Conservation (phyloP, 2,113 vertebrate genomes). For the Zootoca vivipara region DNA sequence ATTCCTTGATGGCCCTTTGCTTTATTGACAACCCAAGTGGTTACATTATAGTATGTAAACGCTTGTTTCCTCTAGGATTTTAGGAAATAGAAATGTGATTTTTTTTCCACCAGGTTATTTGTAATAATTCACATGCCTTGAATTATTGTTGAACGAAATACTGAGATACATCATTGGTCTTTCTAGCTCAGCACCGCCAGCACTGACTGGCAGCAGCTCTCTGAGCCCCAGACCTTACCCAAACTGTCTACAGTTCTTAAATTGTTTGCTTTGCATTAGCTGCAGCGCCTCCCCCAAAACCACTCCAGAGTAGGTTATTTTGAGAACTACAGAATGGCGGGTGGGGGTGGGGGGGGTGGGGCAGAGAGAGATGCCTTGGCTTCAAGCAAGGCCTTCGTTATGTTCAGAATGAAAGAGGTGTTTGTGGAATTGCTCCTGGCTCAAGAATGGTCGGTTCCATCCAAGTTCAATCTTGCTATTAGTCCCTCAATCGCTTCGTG, state of each 20-base stretch:
- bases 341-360: background rate
- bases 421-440: background rate
- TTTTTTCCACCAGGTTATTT: background rate
- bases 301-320: background rate
- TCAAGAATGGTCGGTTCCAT: slow-evolving; percentile 45
- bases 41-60: background rate
- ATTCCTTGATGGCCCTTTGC: too few relatives aligned
- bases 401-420: slow-evolving; percentile 46
- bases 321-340: background rate
- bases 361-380: background rate
- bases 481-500: background rate
- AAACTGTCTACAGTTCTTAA: background rate
- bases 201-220: background rate
- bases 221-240: too few relatives aligned
- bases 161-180: background rate
- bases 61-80: background rate
- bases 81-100: background rate
- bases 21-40: too few relatives aligned
- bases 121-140: background rate
- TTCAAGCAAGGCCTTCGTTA: slow-evolving; percentile 33
- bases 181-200: background rate
- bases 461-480: slow-evolving; percentile 13
- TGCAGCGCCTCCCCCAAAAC: background rate
- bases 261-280: background rate
- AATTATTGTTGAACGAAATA: background rate